These are phyloP conservation scores for Propithecus coquereli DNA, from an alignment of 2,113 vertebrate species.

Conservation along the genomic window DNA sequence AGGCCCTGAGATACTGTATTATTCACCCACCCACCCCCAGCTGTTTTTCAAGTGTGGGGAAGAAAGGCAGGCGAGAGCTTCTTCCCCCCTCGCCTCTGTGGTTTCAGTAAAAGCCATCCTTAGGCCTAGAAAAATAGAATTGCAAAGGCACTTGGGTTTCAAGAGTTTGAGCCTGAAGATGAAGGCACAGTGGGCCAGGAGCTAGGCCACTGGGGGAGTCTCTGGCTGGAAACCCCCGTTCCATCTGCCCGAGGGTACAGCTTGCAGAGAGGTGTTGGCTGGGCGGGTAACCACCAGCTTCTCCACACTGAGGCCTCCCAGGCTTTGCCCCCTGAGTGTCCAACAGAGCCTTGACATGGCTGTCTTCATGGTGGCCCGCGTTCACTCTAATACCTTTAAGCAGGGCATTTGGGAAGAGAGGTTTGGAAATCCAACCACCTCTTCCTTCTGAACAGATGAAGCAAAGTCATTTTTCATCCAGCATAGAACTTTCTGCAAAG, in stretches of 20 bases:
- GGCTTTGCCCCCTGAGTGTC: neutral
- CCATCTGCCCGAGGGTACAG: neutral
- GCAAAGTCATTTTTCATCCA: neutral
- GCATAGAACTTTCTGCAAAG: neutral
- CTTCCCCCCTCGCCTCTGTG: neutral
- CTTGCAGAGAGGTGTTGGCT: accelerated
- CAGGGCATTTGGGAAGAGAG: neutral
- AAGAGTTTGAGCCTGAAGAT: neutral
- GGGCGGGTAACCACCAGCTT: accelerated
- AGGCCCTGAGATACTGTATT: slow-evolving; percentile 46
- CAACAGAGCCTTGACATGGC: too few species aligned
- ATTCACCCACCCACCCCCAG: neutral
- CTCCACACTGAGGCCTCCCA: neutral
- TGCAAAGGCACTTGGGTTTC: neutral
- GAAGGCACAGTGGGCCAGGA: neutral
- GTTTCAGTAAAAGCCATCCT: neutral
- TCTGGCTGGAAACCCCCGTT: neutral
- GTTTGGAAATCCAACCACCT: neutral
- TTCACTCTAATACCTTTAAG: neutral
- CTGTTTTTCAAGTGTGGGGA: neutral
- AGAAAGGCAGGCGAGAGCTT: neutral
- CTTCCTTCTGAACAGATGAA: neutral
- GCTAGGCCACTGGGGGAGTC: accelerated
- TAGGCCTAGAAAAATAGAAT: neutral
- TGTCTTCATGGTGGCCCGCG: neutral